Percentiles rank a stretch among this genome's conserved stretches.
phyloP scores from a whole-genome alignment of 2,888 invertebrate species.

The Coenonympha arcania region DNA sequence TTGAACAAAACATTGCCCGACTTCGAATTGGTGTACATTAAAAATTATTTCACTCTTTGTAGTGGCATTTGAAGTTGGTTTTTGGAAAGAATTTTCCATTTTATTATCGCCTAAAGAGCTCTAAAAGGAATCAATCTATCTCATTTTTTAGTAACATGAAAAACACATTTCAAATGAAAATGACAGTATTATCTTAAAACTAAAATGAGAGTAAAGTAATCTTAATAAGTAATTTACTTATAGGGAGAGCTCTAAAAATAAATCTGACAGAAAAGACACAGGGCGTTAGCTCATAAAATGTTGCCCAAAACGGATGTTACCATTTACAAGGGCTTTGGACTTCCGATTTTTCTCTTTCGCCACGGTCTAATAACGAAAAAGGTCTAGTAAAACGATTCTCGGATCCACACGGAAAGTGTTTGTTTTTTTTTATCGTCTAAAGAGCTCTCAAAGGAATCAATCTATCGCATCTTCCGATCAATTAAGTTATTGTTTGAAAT shows the following conservation, averaged over 20 bases:
- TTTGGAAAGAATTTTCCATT: too few species aligned
- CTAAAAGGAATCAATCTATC: too few species aligned
- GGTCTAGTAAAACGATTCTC: constrained; percentile 28
- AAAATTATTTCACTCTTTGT: too few species aligned
- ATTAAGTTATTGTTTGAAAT: constrained; percentile 18
- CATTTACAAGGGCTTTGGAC: constrained; percentile 25
- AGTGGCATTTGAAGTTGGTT: too few species aligned
- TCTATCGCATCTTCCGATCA: constrained; percentile 34
- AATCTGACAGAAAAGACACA: constrained; percentile 22
- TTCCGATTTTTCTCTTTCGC: constrained; percentile 37
- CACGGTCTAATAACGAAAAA: constrained; percentile 39
- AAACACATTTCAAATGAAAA: too few species aligned
- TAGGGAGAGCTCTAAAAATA: constrained; percentile 21
- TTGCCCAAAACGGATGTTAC: constrained; percentile 23
- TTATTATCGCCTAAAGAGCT: too few species aligned
- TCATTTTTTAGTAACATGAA: too few species aligned
- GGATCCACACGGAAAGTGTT: constrained; percentile 22
- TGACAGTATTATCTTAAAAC: not conserved
- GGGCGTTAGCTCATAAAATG: constrained; percentile 25
- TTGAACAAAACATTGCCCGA: too few species aligned
- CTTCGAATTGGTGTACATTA: too few species aligned
- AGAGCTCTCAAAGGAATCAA: constrained; percentile 33
- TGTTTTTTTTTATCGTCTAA: constrained; percentile 22
- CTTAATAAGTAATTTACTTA: constrained; percentile 5
- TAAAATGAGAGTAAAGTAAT: not conserved